These are phyloP conservation scores for Oscheius sp. DNA, from an alignment of 2,888 invertebrate species.

Conservation along the genomic window DNA sequence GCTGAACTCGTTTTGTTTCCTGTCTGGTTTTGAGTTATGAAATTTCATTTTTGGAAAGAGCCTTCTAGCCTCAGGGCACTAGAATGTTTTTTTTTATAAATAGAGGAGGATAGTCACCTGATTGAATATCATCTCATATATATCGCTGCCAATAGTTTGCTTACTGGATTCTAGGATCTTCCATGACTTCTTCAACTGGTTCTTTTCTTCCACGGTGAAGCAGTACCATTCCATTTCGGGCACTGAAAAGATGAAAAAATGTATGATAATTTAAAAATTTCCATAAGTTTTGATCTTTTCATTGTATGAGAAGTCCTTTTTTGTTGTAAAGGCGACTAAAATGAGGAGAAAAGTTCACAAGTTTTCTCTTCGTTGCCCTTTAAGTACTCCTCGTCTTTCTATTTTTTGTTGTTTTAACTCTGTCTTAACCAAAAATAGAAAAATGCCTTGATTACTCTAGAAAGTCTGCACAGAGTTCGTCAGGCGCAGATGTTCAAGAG, in stretches of 20 bases:
- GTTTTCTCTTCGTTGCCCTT: too few species aligned
- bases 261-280: too few species aligned
- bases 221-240: slow-evolving; percentile 46
- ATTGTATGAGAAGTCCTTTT: neutral
- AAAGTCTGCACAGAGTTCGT: too few species aligned
- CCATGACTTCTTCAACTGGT: slow-evolving; percentile 50
- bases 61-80: slow-evolving; percentile 58
- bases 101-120: slow-evolving; percentile 44
- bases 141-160: slow-evolving; percentile 52
- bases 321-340: neutral
- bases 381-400: too few species aligned
- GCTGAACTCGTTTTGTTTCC: slow-evolving; percentile 58
- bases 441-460: too few species aligned
- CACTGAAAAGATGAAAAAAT: slow-evolving; percentile 3
- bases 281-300: too few species aligned
- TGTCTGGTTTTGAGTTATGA: slow-evolving; percentile 49
- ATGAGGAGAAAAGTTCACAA: too few species aligned
- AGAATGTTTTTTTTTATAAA: slow-evolving; percentile 25
- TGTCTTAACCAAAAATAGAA: too few species aligned
- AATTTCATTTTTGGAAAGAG: slow-evolving; percentile 63
- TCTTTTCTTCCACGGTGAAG: slow-evolving; percentile 53
- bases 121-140: slow-evolving; percentile 66
- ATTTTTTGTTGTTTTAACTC: too few species aligned
- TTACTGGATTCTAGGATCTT: slow-evolving; percentile 44
- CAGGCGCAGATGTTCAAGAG: too few species aligned